Evolutionary conservation across 2,888 invertebrate genomes (phyloP).

Genomic region (Protophormia terraenovae): DNA sequence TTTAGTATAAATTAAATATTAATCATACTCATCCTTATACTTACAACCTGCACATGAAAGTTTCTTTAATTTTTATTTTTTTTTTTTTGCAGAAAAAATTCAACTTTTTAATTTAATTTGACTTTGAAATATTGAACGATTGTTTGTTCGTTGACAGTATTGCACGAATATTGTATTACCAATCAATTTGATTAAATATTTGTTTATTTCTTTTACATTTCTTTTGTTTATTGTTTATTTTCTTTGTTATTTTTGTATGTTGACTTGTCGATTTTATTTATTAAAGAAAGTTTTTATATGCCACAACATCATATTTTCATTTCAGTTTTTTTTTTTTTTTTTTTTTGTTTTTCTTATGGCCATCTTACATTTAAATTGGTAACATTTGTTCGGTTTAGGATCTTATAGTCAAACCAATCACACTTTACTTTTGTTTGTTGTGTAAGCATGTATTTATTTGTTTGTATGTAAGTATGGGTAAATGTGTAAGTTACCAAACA

Average conservation of each 20-base stretch:
- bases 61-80: too few relatives aligned
- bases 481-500: constrained; percentile 30
- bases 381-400: constrained; percentile 39
- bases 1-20: neutral
- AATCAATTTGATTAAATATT: constrained; percentile 43
- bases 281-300: constrained; percentile 16
- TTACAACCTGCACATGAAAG: too few relatives aligned
- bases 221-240: neutral
- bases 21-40: constrained; percentile 11
- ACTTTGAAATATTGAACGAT: constrained; percentile 1
- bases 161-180: neutral
- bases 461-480: neutral
- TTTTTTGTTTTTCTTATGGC: constrained; percentile 38
- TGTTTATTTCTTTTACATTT: constrained; percentile 22
- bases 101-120: constrained; percentile 7
- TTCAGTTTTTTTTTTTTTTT: too few relatives aligned
- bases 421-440: neutral
- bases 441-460: neutral
- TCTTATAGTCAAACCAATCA: constrained; percentile 12
- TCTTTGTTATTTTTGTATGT: neutral
- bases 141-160: neutral
- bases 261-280: constrained; percentile 20
- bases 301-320: constrained; percentile 31
- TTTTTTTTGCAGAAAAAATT: neutral
- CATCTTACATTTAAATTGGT: constrained; percentile 39